Conservation (phyloP, 1,140 invertebrate species). For the Drosophila kohkoa region DNA sequence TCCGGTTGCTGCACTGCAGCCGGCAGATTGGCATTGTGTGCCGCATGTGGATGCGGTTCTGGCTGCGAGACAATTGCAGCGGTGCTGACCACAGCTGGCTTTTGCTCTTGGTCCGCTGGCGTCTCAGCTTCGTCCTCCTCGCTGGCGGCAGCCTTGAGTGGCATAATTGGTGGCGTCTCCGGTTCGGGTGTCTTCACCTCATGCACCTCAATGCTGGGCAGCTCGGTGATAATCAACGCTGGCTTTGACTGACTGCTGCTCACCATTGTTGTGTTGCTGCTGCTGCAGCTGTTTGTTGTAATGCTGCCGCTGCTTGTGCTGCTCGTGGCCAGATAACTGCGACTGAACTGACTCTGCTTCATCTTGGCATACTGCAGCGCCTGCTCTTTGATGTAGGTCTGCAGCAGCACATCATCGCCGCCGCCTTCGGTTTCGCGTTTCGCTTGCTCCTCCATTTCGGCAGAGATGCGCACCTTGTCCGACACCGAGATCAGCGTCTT, state of each 20-base stretch:
- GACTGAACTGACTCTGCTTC: slow-evolving; percentile 88
- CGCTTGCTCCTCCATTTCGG: slow-evolving; percentile 71
- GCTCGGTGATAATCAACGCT: slow-evolving; percentile 46
- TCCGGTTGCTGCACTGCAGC: slow-evolving; percentile 78
- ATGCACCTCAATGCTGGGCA: slow-evolving; percentile 73
- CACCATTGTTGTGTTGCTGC: background rate
- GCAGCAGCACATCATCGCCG: slow-evolving; percentile 86
- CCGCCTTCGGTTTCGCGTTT: slow-evolving; percentile 61
- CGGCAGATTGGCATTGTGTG: slow-evolving; percentile 77
- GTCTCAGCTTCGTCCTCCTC: slow-evolving; percentile 25
- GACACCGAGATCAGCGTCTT: slow-evolving; percentile 81
- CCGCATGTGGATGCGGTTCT: background rate
- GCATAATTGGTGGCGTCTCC: background rate
- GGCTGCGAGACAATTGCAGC: background rate
- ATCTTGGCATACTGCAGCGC: slow-evolving; percentile 90
- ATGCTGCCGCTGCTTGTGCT: slow-evolving; percentile 4
- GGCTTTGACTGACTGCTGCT: slow-evolving; percentile 13
- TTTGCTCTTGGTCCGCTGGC: slow-evolving; percentile 46
- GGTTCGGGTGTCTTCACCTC: slow-evolving; percentile 67
- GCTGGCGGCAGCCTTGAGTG: background rate
- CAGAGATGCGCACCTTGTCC: slow-evolving; percentile 78
- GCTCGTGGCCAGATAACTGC: slow-evolving; percentile 46
- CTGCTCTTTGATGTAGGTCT: slow-evolving; percentile 91
- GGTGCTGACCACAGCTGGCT: background rate
- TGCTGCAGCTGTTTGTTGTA: slow-evolving; percentile 27